Conservation (phyloP, 2,888 invertebrate genomes). For the Piscicola geometra region DNA sequence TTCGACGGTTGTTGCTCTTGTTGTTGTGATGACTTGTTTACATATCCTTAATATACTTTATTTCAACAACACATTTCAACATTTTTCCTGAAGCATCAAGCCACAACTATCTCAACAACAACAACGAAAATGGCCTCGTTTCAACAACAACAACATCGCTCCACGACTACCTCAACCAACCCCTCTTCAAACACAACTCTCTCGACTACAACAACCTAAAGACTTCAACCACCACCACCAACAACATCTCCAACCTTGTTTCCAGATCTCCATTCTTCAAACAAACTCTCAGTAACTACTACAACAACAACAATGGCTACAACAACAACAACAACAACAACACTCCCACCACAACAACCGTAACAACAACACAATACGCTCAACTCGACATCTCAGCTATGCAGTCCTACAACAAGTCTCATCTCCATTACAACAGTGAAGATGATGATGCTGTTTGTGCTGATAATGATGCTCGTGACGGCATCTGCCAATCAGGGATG, state of each 20-base stretch:
- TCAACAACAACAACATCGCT: neutral
- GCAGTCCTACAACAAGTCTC: neutral
- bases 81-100: neutral
- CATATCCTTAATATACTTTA: neutral
- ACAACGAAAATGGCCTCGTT: neutral
- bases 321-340: conserved; percentile 8
- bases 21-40: too few relatives aligned
- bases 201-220: neutral
- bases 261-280: neutral
- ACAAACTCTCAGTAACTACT: neutral
- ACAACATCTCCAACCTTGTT: neutral
- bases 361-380: conserved; percentile 20
- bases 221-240: neutral
- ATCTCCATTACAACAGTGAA: neutral
- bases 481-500: too few relatives aligned
- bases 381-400: conserved; percentile 10
- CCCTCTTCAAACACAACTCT: too few relatives aligned
- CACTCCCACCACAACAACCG: neutral
- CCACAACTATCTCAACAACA: neutral
- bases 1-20: too few relatives aligned
- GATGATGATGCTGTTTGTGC: conserved; percentile 9
- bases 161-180: conserved; percentile 10
- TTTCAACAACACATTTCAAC: neutral
- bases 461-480: too few relatives aligned
- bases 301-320: conserved; percentile 4